Conservation (phyloP, 1,140 invertebrate species). For the Potamilus streckersoni region DNA sequence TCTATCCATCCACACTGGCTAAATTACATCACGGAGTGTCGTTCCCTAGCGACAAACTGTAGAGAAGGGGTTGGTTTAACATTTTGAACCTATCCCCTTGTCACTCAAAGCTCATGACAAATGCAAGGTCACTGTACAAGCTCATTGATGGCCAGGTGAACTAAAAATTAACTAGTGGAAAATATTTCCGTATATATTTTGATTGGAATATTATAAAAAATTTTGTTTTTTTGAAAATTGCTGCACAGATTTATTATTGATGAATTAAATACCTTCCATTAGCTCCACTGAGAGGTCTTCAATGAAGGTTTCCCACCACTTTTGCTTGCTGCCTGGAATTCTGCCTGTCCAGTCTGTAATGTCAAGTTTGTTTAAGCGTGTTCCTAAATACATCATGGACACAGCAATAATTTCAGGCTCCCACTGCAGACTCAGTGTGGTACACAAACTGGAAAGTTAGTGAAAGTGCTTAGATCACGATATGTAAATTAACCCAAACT, state of each 20-base stretch:
- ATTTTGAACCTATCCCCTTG: no score
- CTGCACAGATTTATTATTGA: not conserved
- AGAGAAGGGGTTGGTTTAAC: no score
- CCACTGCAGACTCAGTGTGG: slow-evolving; percentile 97
- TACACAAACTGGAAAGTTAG: slow-evolving; percentile 83
- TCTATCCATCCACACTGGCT: no score
- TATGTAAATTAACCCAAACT: not conserved
- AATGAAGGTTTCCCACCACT: slow-evolving; percentile 99
- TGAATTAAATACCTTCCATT: slow-evolving; percentile 79
- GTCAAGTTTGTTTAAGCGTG: slow-evolving; percentile 85
- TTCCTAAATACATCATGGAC: slow-evolving; percentile 96
- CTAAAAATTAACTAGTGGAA: no score
- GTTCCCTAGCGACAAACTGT: no score
- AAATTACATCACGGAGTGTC: no score
- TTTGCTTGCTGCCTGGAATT: slow-evolving; percentile 74
- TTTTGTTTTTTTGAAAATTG: not conserved
- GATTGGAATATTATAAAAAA: not conserved
- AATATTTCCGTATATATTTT: not conserved
- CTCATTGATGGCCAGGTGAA: no score
- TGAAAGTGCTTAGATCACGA: not conserved
- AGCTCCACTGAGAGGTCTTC: slow-evolving; percentile 96
- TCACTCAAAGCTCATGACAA: no score
- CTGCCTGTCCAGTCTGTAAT: slow-evolving; percentile 91
- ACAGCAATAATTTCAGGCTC: slow-evolving; percentile 99
- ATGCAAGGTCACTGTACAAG: no score